These are phyloP conservation scores for Fundulus diaphanus DNA, from an alignment of 2,797 vertebrate species.

Conservation along the genomic window DNA sequence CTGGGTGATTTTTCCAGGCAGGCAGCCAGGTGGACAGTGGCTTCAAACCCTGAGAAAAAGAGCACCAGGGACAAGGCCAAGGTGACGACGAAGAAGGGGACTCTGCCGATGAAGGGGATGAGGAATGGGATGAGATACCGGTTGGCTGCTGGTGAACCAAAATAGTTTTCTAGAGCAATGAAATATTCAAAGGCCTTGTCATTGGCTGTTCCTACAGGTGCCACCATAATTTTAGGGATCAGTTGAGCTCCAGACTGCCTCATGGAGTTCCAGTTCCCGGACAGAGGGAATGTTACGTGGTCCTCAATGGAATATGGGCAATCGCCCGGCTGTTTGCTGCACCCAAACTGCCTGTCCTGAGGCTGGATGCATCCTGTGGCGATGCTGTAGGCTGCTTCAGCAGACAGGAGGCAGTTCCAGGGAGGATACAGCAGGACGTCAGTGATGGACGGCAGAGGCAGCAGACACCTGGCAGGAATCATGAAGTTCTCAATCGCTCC, in stretches of 20 bases:
- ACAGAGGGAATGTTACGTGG: neutral
- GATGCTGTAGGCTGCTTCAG: neutral
- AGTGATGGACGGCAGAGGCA: slow-evolving; percentile 4
- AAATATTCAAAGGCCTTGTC: neutral
- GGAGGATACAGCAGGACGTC: slow-evolving; percentile 5
- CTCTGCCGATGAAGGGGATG: neutral
- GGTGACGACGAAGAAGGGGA: neutral
- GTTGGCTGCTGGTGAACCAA: neutral
- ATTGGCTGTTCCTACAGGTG: neutral
- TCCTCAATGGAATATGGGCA: neutral
- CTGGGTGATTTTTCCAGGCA: neutral
- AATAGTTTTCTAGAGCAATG: neutral
- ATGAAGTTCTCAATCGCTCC: neutral
- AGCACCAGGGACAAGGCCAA: neutral
- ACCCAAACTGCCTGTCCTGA: rapidly evolving
- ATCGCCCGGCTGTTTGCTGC: neutral
- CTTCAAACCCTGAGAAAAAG: neutral
- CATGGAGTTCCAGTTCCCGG: neutral
- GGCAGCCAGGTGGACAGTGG: slow-evolving; percentile 7
- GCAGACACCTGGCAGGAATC: neutral
- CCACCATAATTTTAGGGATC: neutral
- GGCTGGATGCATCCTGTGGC: slow-evolving; percentile 2
- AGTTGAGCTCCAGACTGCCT: rapidly evolving
- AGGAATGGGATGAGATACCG: neutral
- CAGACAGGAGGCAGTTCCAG: neutral